Evolutionary conservation across 2,888 invertebrate species (phyloP).

Genomic region (Liposcelis brunnea): DNA sequence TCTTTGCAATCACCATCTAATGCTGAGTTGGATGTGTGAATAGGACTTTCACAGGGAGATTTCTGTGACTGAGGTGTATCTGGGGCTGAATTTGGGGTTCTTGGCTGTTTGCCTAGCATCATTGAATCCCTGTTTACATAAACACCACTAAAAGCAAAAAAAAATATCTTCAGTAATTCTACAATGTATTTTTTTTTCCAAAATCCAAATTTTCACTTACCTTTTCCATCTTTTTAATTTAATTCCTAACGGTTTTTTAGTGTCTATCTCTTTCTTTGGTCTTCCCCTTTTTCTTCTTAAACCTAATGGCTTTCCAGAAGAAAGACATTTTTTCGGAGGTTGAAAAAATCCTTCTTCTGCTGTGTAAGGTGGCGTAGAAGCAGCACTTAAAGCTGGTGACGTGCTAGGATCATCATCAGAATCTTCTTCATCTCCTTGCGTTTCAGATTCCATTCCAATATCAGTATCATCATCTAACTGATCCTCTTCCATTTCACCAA

Average conservation of each 20-base stretch:
- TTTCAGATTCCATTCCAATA: slow-evolving; percentile 53
- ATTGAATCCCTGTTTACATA: not conserved
- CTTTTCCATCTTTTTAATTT: slow-evolving; percentile 26
- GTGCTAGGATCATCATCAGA: slow-evolving; percentile 20
- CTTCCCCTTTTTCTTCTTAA: slow-evolving; percentile 60
- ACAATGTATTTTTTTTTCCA: not conserved
- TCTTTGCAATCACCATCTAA: too few relatives aligned
- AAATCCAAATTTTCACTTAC: slow-evolving; percentile 15
- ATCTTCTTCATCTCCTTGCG: slow-evolving; percentile 52
- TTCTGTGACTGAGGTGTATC: not conserved
- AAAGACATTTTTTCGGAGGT: slow-evolving; percentile 14
- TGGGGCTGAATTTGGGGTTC: not conserved
- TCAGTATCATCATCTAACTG: slow-evolving; percentile 44
- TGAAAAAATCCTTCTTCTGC: slow-evolving; percentile 16
- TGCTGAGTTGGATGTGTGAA: not conserved
- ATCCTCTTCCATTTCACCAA: not conserved
- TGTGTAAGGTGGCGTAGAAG: slow-evolving; percentile 13
- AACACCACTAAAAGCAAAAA: slow-evolving; percentile 6
- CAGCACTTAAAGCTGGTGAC: slow-evolving; percentile 10
- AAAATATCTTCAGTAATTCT: not conserved
- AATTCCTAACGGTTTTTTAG: slow-evolving; percentile 20
- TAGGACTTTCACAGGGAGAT: not conserved
- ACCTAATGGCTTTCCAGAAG: slow-evolving; percentile 38
- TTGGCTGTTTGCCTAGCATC: not conserved
- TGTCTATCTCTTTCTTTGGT: slow-evolving; percentile 47